Base-by-base conservation (phyloP, 2,888 invertebrate genomes). In the Acleris emargana region DNA sequence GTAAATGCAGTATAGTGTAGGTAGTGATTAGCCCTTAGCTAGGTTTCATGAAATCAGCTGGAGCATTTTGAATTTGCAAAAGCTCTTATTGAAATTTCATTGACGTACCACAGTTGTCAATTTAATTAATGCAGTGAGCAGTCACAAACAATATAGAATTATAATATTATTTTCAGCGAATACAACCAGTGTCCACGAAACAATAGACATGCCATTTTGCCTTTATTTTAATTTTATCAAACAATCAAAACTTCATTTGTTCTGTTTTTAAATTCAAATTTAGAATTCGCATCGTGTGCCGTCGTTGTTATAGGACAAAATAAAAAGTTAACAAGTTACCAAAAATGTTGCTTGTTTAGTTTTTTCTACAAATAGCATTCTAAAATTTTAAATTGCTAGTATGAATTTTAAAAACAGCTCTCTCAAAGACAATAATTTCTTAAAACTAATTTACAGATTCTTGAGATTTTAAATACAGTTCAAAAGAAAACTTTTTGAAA, bases 281-380 rank as follows among this genome's bases (percentile, higher is more conserved):
- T 72, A 71, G 68, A 68, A 76, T 76, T 76, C 76, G 61, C 58
- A 63, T 68, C 74, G 64, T 71, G 73, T 70, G 43, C 49, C 69
- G 67, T 58, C 69, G 71, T 76, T 74, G 73, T 70, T 58, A 51
- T 66, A 64, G 67, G 63, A 74, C 72, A 76, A 76, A 73, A 69
- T 69, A 68, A 70, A 70, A 71, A 4, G 71, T 72, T 68, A 58
- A 62, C 71, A 71, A 47, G 6, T 11, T 47, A 22, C 47, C 32
- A 32, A 47, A 32, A 38, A 53, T 49, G 53, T 28, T 42, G 58
- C 47, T 47, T 52, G 47, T 11, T n/a, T 9, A 38, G 9, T 4
- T 32, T 32, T 28, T 32, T 57, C 3, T 25, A 42, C 16, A 54
- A 49, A 45, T 47, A 54, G 49, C 5, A 20, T 20, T 22, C 22